phyloP scores from a whole-genome alignment of 2,113 vertebrate species.

The Neofelis nebulosa region DNA sequence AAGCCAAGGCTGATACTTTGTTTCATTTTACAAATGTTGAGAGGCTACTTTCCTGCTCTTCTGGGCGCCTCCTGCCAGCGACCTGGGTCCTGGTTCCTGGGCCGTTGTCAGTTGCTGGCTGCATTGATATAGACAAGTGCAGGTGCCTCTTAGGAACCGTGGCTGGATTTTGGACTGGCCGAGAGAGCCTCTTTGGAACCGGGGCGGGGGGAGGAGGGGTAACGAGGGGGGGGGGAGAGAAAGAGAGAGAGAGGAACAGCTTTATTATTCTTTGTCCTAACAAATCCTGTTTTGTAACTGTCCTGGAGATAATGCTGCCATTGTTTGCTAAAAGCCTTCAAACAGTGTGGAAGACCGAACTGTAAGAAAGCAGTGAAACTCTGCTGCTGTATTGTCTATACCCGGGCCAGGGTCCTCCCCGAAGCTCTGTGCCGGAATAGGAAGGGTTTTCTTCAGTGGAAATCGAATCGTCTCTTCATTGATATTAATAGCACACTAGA shows the following conservation, averaged over 20 bases:
- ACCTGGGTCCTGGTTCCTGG: constrained; percentile 50
- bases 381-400: constrained; percentile 81
- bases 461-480: constrained; percentile 91
- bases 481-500: constrained; percentile 93
- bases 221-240: neutral
- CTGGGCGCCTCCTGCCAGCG: constrained; percentile 43
- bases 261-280: constrained; percentile 83
- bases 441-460: constrained; percentile 88
- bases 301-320: constrained; percentile 85
- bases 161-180: constrained; percentile 56
- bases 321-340: constrained; percentile 86
- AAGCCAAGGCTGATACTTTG: constrained; percentile 80
- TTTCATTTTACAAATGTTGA: constrained; percentile 78
- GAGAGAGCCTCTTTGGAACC: constrained; percentile 68
- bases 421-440: constrained; percentile 82
- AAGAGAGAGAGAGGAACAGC: constrained; percentile 61
- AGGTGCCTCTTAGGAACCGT: constrained; percentile 82
- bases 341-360: constrained; percentile 78
- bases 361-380: constrained; percentile 77
- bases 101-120: constrained; percentile 58
- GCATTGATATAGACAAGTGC: constrained; percentile 57
- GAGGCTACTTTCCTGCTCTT: constrained; percentile 58
- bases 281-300: constrained; percentile 87
- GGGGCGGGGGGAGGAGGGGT: neutral
- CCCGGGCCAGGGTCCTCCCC: constrained; percentile 80